These are phyloP conservation scores for Enteromius argenteus DNA, from an alignment of 2,797 vertebrate genomes.

Conservation along the genomic window DNA sequence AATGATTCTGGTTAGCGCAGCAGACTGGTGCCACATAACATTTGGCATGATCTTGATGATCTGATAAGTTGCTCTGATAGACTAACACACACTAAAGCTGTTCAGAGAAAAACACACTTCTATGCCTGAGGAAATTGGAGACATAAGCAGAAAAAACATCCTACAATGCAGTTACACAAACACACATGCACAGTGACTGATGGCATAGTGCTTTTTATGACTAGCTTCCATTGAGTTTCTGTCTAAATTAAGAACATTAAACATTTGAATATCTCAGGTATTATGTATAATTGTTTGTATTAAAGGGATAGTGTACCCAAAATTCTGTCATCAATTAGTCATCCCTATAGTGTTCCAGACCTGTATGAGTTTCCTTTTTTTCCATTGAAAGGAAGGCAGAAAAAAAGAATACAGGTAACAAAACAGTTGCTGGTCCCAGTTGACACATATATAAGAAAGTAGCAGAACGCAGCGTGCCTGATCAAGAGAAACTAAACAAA, in stretches of 20 bases:
- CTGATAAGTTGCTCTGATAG: slow-evolving; percentile 1
- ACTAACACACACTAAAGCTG: not conserved
- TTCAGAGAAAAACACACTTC: slow-evolving; percentile 12
- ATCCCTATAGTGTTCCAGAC: not conserved
- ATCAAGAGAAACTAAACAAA: slow-evolving; percentile 41
- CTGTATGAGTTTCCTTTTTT: not conserved
- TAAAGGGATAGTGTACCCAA: not conserved
- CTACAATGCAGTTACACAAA: slow-evolving; percentile 1
- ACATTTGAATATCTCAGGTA: not conserved
- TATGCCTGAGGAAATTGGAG: slow-evolving; percentile 5
- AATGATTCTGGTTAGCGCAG: slow-evolving; percentile 7
- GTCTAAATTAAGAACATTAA: not conserved
- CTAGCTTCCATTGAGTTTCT: not conserved
- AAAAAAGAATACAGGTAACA: not conserved
- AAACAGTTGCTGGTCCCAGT: not conserved
- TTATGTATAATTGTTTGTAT: not conserved
- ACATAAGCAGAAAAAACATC: slow-evolving; percentile 12
- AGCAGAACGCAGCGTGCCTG: not conserved
- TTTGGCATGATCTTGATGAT: slow-evolving; percentile 13
- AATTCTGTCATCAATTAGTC: not conserved
- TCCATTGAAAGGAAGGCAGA: too few relatives aligned
- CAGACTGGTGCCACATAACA: slow-evolving; percentile 28
- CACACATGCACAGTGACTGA: not conserved
- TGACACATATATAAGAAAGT: not conserved
- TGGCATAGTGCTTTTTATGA: slow-evolving; percentile 1